Base-by-base conservation (phyloP, 2,888 invertebrate species). In the Phragmatobia fuliginosa region DNA sequence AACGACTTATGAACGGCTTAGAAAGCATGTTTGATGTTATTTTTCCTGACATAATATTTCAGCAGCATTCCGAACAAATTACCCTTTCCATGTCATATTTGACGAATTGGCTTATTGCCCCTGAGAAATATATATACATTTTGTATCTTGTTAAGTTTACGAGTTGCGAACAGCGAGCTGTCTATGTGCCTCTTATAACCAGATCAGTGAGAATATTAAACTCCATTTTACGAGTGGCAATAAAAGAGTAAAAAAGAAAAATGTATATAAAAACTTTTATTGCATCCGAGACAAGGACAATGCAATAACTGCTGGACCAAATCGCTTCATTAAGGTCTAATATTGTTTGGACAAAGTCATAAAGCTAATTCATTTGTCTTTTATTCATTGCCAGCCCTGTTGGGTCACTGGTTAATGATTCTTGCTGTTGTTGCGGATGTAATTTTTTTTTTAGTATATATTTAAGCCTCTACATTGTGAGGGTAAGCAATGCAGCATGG, bases 201-300 rank as follows among this genome's bases (percentile, higher is more conserved):
- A 62, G 64, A 76, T 79, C 60, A 76, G 38, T 32, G 6, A 18
- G 32, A 28, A 58, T 68, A 67, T 70, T 70, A 67, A 62, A 70
- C 59, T 45, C 28, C 41, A 59, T 65, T 78, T 78, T 77, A 74
- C 59, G 74, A 68, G 52, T 21, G n/a, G 52, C 67, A 62, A 36
- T 79, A 74, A 76, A 76, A 70, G n/a, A 61, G 58, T 67, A 60
- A 56, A 32, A 32, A 18, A 66, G 71, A 68, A 71, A 36, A 71
- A 71, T 64, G 63, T 64, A 64, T 63, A 65, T 61, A 36, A 70
- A 66, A 38, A 38, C 63, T 76, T 76, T 71, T 45, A 67, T 33
- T 38, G 21, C 16, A 41, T 60, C 4, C 61, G 49, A 36, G 21
- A 56, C 32, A 36, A 32, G 31, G 21, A 49, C 64, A 58, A 56